phyloP scores from a whole-genome alignment of 2,888 invertebrate genomes.

The Iphiclides podalirius region DNA sequence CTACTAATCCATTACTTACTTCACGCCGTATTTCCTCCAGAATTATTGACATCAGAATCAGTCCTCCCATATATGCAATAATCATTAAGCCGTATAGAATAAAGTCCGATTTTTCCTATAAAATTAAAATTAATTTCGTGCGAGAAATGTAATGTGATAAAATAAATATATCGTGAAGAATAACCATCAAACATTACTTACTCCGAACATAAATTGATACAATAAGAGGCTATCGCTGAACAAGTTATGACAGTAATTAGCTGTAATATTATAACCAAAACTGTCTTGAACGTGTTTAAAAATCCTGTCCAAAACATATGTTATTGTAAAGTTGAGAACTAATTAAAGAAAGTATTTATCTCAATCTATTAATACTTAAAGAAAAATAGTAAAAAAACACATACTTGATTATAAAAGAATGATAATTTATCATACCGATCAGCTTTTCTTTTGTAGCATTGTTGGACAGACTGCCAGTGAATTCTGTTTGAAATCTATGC shows the following conservation, averaged over 20 bases:
- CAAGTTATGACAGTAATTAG: slow-evolving; percentile 44
- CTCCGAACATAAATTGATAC: slow-evolving; percentile 43
- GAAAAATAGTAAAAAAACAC: slow-evolving; percentile 10
- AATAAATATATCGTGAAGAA: too few relatives aligned
- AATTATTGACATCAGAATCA: slow-evolving; percentile 40
- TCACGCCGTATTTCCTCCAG: slow-evolving; percentile 38
- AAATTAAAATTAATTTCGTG: slow-evolving; percentile 1
- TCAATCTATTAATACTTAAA: not conserved
- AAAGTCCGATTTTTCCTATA: slow-evolving; percentile 33
- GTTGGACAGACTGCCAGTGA: slow-evolving; percentile 27
- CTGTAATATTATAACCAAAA: slow-evolving; percentile 41
- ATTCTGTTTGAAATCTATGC: slow-evolving; percentile 32
- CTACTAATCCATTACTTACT: too few relatives aligned
- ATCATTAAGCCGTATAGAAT: slow-evolving; percentile 26
- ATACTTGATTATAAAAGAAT: slow-evolving; percentile 40
- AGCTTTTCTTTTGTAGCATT: slow-evolving; percentile 31
- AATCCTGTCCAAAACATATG: slow-evolving; percentile 29
- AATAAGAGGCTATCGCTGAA: slow-evolving; percentile 43
- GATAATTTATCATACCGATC: slow-evolving; percentile 35
- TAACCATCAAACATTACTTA: slow-evolving; percentile 28
- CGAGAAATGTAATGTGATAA: too few relatives aligned
- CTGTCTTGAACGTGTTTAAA: slow-evolving; percentile 40
- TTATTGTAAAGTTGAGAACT: slow-evolving; percentile 3
- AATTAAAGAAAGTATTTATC: slow-evolving; percentile 9
- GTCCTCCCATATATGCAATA: slow-evolving; percentile 37